Conservation (phyloP, 1,140 invertebrate species). For the Aphelenchoides besseyi region DNA sequence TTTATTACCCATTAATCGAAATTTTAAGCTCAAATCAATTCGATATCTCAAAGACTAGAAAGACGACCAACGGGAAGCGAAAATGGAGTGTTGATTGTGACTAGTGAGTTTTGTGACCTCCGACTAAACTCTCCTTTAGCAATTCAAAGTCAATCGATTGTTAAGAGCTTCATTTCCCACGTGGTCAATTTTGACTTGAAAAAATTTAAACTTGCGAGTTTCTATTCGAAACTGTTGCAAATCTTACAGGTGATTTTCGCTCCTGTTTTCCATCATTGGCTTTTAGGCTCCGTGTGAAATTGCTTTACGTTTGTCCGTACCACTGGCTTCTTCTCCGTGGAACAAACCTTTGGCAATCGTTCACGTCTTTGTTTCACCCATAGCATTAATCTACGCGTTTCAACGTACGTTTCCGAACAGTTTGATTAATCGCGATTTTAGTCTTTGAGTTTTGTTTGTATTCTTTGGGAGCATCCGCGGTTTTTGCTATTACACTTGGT, state of each 20-base stretch:
- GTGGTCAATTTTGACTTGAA: neutral
- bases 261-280: neutral
- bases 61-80: too few relatives aligned
- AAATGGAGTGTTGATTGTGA: neutral
- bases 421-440: neutral
- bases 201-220: neutral
- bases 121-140: neutral
- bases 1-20: neutral
- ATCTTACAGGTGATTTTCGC: constrained; percentile 5
- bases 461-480: neutral
- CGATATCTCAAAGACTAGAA: neutral
- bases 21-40: neutral
- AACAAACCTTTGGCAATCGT: constrained; percentile 8
- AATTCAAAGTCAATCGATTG: neutral
- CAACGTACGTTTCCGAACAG: neutral
- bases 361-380: neutral
- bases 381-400: constrained; percentile 6
- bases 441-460: neutral
- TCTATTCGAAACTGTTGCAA: constrained; percentile 19
- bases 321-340: constrained; percentile 3
- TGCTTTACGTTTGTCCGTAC: constrained; percentile 1
- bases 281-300: constrained; percentile 1
- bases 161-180: neutral
- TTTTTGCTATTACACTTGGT: neutral
- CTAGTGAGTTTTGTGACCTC: neutral